These are phyloP conservation scores for Oscheius sp. DNA, from an alignment of 2,888 invertebrate genomes.

Conservation along the genomic window DNA sequence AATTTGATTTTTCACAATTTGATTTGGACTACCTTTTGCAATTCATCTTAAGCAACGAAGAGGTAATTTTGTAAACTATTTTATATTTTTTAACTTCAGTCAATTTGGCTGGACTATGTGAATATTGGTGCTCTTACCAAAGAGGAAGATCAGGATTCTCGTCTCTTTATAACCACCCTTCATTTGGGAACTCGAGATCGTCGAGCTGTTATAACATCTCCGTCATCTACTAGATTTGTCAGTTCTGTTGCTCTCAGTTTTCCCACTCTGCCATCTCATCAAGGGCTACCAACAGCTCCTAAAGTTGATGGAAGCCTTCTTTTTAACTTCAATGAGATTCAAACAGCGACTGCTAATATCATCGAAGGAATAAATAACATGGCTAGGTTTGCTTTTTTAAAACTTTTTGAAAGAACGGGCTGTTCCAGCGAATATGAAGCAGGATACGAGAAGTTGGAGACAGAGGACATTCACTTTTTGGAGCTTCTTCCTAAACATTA, in stretches of 20 bases:
- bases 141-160: conserved; percentile 40
- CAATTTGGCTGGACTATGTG: conserved; percentile 62
- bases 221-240: conserved; percentile 2
- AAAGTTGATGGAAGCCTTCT: conserved; percentile 34
- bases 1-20: conserved; percentile 56
- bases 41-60: conserved; percentile 53
- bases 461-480: conserved; percentile 43
- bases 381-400: conserved; percentile 34
- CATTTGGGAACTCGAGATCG: conserved; percentile 7
- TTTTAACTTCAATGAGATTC: conserved; percentile 39
- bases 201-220: neutral
- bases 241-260: conserved; percentile 40
- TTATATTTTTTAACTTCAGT: conserved; percentile 29
- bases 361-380: conserved; percentile 42
- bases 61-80: conserved; percentile 19
- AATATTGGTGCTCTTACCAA: conserved; percentile 41
- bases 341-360: conserved; percentile 34
- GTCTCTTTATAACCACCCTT: neutral
- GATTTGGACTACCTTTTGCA: conserved; percentile 66
- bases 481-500: conserved; percentile 42
- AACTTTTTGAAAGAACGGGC: neutral
- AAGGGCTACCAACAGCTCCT: conserved; percentile 48
- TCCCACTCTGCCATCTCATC: conserved; percentile 54
- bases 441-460: conserved; percentile 35
- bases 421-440: conserved; percentile 32